Conservation (phyloP, 2,797 vertebrate genomes). For the Halcyon badia region DNA sequence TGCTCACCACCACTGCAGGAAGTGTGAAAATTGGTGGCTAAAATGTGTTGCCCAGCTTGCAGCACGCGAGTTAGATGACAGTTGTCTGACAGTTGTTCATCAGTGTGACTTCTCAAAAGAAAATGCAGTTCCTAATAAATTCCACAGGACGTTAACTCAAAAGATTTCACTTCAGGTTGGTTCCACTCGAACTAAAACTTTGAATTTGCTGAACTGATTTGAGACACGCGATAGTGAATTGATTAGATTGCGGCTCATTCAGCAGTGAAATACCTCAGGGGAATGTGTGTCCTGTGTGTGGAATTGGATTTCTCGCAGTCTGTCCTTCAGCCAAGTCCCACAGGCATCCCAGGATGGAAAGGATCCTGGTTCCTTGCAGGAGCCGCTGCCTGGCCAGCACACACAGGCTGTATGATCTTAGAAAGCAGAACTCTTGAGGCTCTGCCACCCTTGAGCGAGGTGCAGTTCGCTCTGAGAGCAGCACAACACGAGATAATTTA, state of each 20-base stretch:
- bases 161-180: background rate
- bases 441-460: rapidly evolving
- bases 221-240: background rate
- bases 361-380: background rate
- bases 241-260: background rate
- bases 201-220: background rate
- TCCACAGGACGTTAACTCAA: background rate
- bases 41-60: too few relatives aligned
- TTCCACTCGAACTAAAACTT: background rate
- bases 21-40: background rate
- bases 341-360: rapidly evolving
- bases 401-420: rapidly evolving
- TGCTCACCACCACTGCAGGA: background rate
- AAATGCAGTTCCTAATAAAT: background rate
- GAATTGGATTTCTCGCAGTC: background rate
- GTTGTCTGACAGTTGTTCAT: background rate
- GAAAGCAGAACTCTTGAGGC: background rate
- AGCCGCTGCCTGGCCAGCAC: too few relatives aligned
- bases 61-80: background rate
- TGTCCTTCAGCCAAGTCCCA: background rate
- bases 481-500: background rate
- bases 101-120: background rate
- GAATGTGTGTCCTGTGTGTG: background rate
- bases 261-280: background rate
- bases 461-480: background rate